Conservation (phyloP, 2,888 invertebrate genomes). For the Muschampia plurimacula region DNA sequence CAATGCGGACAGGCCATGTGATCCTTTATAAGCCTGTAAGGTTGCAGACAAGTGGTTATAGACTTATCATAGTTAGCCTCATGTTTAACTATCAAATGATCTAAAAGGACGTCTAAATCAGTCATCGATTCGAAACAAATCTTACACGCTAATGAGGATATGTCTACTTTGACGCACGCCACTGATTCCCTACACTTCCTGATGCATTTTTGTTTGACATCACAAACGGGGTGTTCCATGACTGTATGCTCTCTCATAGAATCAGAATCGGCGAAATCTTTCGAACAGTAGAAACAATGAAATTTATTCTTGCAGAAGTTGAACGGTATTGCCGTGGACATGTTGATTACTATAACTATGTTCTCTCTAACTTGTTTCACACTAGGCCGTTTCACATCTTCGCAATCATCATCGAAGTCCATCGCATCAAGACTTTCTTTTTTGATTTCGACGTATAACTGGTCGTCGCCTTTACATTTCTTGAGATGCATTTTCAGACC, state of each 20-base stretch:
- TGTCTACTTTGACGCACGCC: slow-evolving; percentile 77
- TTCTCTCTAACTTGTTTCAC: slow-evolving; percentile 77
- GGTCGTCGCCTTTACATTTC: slow-evolving; percentile 69
- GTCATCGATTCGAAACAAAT: slow-evolving; percentile 70
- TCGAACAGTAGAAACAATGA: slow-evolving; percentile 79
- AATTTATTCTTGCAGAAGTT: slow-evolving; percentile 80
- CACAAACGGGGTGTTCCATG: slow-evolving; percentile 71
- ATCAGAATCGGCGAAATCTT: slow-evolving; percentile 77
- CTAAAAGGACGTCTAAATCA: slow-evolving; percentile 67
- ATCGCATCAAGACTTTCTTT: slow-evolving; percentile 66
- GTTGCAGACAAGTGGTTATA: slow-evolving; percentile 75
- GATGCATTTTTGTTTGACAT: slow-evolving; percentile 74
- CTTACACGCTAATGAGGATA: slow-evolving; percentile 73
- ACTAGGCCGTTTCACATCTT: slow-evolving; percentile 67
- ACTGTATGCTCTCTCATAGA: slow-evolving; percentile 73
- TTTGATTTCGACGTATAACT: slow-evolving; percentile 62
- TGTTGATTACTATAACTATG: slow-evolving; percentile 73
- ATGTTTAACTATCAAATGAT: slow-evolving; percentile 74
- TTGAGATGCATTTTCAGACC: slow-evolving; percentile 74
- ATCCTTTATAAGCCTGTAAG: slow-evolving; percentile 72
- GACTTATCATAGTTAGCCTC: slow-evolving; percentile 74
- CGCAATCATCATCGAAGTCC: slow-evolving; percentile 67
- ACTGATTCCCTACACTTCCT: slow-evolving; percentile 77
- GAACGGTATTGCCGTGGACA: slow-evolving; percentile 80
- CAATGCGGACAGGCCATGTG: slow-evolving; percentile 76